Percentiles rank a stretch among this genome's conserved stretches.
Conservation (phyloP, 2,888 invertebrate species). For the Tridacna gigas region DNA sequence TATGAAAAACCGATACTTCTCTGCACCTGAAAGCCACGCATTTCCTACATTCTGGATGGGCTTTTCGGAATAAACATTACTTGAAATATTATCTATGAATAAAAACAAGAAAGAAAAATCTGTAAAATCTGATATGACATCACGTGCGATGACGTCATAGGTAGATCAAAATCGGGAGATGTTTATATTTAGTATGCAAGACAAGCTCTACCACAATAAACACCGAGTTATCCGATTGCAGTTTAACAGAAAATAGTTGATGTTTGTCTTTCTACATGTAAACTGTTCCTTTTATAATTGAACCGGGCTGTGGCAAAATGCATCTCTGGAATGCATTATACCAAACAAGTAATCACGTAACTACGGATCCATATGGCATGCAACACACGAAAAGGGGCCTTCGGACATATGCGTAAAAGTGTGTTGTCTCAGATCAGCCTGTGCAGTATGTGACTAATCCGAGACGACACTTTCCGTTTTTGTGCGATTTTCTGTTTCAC, state of each 20-base stretch:
- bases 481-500: too few species aligned
- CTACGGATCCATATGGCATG: too few species aligned
- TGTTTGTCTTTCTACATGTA: not conserved
- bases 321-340: not conserved
- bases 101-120: not conserved
- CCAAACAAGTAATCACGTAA: too few species aligned
- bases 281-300: not conserved
- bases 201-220: slow-evolving; percentile 9
- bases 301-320: not conserved
- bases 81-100: not conserved
- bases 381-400: too few species aligned
- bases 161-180: slow-evolving; percentile 1
- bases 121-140: not conserved
- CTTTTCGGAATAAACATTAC: too few species aligned
- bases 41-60: too few species aligned
- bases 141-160: not conserved
- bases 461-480: too few species aligned
- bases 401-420: too few species aligned
- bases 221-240: slow-evolving; percentile 7
- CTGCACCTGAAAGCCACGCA: too few species aligned
- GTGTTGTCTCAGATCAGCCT: too few species aligned
- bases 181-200: slow-evolving; percentile 10
- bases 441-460: too few species aligned
- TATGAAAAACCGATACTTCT: too few species aligned
- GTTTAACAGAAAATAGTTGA: not conserved